These are phyloP conservation scores for Euzetes globulus DNA, from an alignment of 2,888 invertebrate genomes.

Conservation along the genomic window DNA sequence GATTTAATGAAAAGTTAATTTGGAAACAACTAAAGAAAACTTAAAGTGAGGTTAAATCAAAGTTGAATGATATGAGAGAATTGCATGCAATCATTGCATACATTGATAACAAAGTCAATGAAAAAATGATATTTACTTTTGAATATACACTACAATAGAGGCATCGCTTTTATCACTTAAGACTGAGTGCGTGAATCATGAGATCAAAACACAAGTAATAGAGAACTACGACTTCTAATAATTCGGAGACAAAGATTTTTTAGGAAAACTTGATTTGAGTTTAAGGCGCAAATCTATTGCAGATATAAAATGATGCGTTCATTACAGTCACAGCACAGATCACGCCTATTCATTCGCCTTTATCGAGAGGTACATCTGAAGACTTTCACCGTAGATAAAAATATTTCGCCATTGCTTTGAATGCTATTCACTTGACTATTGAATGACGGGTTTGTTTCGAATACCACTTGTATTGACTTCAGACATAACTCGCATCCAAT, in stretches of 20 bases:
- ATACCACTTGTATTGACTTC: no score
- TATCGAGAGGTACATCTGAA: not conserved
- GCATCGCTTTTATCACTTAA: not conserved
- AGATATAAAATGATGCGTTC: not conserved
- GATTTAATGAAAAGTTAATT: no score
- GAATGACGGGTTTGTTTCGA: not conserved
- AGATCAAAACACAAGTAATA: not conserved
- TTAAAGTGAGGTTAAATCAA: not conserved
- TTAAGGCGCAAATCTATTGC: not conserved
- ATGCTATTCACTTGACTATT: not conserved
- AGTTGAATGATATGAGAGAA: not conserved
- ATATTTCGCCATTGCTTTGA: not conserved
- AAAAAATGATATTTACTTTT: not conserved
- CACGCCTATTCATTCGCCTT: not conserved
- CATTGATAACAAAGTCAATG: not conserved
- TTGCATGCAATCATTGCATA: constrained; percentile 5
- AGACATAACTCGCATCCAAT: no score
- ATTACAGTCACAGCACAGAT: not conserved
- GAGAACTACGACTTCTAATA: not conserved
- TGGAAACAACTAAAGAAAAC: no score
- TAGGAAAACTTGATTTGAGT: not conserved
- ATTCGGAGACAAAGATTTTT: not conserved
- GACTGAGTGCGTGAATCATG: not conserved
- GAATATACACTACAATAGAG: not conserved
- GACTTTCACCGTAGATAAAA: constrained; percentile 9